Percentiles rank a stretch among this genome's conserved stretches.
Conservation (phyloP, 2,113 vertebrate species). For the Sceloporus tristichus region DNA sequence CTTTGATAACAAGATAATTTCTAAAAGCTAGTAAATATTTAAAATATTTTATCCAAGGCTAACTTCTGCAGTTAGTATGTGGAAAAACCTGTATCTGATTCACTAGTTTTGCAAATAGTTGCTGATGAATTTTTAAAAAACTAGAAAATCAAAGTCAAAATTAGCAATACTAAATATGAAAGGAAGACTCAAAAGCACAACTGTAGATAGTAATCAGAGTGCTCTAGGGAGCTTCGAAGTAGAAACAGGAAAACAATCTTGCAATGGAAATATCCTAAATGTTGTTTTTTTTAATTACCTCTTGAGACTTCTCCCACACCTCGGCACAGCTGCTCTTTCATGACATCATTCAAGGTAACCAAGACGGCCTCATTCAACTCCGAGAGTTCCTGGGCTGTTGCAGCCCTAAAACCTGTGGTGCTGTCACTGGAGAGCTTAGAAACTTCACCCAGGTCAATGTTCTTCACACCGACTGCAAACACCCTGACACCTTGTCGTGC, state of each 20-base stretch:
- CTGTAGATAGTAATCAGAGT: neutral
- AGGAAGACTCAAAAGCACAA: too few relatives aligned
- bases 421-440: slow-evolving; percentile 84
- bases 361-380: slow-evolving; percentile 93
- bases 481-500: slow-evolving; percentile 83
- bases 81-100: too few relatives aligned
- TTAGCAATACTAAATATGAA: too few relatives aligned
- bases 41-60: too few relatives aligned
- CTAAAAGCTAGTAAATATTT: too few relatives aligned
- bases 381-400: slow-evolving; percentile 82
- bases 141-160: neutral
- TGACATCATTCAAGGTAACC: slow-evolving; percentile 84
- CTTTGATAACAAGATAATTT: too few relatives aligned
- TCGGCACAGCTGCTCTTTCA: slow-evolving; percentile 84
- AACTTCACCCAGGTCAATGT: slow-evolving; percentile 83
- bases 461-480: slow-evolving; percentile 87
- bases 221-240: neutral
- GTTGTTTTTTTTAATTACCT: slow-evolving; percentile 72
- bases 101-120: too few relatives aligned
- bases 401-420: slow-evolving; percentile 82
- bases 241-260: neutral
- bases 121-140: neutral
- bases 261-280: neutral
- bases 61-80: too few relatives aligned
- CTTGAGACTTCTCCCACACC: slow-evolving; percentile 60